phyloP scores from a whole-genome alignment of 1,140 invertebrate genomes.

The Ganaspis sp. region DNA sequence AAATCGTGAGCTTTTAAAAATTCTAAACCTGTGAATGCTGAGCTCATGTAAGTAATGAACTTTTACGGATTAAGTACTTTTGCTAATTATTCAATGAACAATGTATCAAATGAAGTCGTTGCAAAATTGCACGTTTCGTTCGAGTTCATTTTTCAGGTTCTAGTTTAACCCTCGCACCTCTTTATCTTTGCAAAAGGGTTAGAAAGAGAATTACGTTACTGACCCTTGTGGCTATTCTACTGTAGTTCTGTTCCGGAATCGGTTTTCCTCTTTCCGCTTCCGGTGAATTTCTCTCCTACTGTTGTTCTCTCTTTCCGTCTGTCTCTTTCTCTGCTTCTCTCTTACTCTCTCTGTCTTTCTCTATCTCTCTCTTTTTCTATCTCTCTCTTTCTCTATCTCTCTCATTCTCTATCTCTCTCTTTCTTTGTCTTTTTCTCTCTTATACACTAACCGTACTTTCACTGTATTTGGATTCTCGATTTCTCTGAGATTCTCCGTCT shows the following conservation, averaged over 20 bases:
- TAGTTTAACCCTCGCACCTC: conserved; percentile 50
- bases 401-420: conserved; percentile 19
- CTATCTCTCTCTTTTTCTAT: conserved; percentile 18
- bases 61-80: too few species aligned
- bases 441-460: too few species aligned
- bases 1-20: too few species aligned
- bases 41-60: too few species aligned
- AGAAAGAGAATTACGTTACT: conserved; percentile 61
- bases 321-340: conserved; percentile 38
- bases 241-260: conserved; percentile 47
- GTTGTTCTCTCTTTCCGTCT: conserved; percentile 17
- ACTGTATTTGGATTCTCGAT: conserved; percentile 31
- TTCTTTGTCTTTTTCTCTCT: conserved; percentile 35
- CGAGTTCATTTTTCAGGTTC: conserved; percentile 34
- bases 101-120: too few species aligned
- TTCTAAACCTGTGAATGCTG: too few species aligned
- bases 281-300: conserved; percentile 16
- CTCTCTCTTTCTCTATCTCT: conserved; percentile 37
- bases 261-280: conserved; percentile 44
- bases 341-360: conserved; percentile 20
- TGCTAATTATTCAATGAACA: too few species aligned
- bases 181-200: conserved; percentile 62
- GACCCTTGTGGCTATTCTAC: conserved; percentile 57
- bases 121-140: background rate
- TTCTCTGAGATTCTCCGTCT: conserved; percentile 5